Evolutionary conservation across 2,888 invertebrate genomes (phyloP), one percentile per base, ranked within the genome.

Genomic region (Tolmerus cingulatus): DNA sequence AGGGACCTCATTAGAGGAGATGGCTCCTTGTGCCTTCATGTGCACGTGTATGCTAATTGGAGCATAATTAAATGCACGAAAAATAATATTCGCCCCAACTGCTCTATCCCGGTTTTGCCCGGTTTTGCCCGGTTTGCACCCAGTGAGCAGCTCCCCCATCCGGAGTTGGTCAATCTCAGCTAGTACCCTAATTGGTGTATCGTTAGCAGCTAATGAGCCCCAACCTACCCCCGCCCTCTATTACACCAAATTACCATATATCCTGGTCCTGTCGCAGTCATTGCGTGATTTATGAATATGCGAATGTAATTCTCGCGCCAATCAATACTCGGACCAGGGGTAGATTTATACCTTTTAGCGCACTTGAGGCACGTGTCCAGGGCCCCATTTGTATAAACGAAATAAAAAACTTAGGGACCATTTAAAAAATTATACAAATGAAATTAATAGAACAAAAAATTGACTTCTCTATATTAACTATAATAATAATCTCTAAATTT

Each of bases 61-160:
- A 27, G 82, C 82, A 37, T 82, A 66, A 82, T 82, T 82, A 82
- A 82, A 82, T 57, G 30, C 82, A 66, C 37, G 82, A 82, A 82
- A 82, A 57, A 66, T 82, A 82, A 37, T 57, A 37, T 27, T 8
- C 30, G 3, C 4, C 34, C 57, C 27, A 16, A 1, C 34, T 43
- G 78, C 66, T 19, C 78, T 27, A 16, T 27, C 27, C 55, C n/a
- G n/a, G n/a, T n/a, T n/a, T n/a, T n/a, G n/a, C 30, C 23, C 66
- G 66, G 66, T 23, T 16, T 1, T 16, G 9, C 12, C 5, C 16
- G 43, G 51, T 51, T 51, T 27, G 46, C 23, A 14, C n/a, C 7
- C 3, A 14, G n/a, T 51, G 40, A 19, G 23, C 19, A 46, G n/a
- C 23, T 23, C 23, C 66, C 79, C 51, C 30, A 5, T 34, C 51